A percentile compares a stretch with the other conserved stretches of the same genome.
These are phyloP conservation scores for Biston betularia DNA, from an alignment of 2,888 invertebrate genomes.

Conservation along the genomic window DNA sequence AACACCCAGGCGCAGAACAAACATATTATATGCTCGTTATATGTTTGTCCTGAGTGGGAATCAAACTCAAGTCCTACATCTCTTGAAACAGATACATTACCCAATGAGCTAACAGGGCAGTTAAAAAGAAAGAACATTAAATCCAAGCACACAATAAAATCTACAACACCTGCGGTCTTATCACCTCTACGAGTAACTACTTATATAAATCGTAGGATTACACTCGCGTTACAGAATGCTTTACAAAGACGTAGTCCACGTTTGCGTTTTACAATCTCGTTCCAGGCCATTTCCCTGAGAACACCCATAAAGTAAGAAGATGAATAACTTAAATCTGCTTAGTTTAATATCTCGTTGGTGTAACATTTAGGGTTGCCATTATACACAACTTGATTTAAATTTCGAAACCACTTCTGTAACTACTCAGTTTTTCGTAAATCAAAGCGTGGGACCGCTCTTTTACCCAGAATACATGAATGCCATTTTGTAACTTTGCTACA, in stretches of 20 bases:
- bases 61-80: no score
- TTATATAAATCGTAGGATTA: slow-evolving; percentile 12
- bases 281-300: slow-evolving; percentile 21
- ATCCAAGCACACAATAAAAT: slow-evolving; percentile 3
- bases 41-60: no score
- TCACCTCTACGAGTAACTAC: slow-evolving; percentile 8
- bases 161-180: slow-evolving; percentile 1
- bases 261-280: slow-evolving; percentile 21
- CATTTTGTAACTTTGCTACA: no score
- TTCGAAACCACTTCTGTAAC: not conserved
- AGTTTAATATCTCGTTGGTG: slow-evolving; percentile 12
- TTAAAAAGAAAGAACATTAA: not conserved
- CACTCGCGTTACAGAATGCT: slow-evolving; percentile 9
- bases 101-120: no score
- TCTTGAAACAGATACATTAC: no score
- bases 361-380: slow-evolving; percentile 14
- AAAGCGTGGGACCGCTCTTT: no score
- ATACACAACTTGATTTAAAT: not conserved
- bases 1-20: no score
- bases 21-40: no score
- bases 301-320: slow-evolving; percentile 22
- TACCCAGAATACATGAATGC: no score
- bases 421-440: not conserved
- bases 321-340: slow-evolving; percentile 29
- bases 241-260: slow-evolving; percentile 11